phyloP scores from a whole-genome alignment of 1,140 invertebrate species.

The Neodiprion lecontei region DNA sequence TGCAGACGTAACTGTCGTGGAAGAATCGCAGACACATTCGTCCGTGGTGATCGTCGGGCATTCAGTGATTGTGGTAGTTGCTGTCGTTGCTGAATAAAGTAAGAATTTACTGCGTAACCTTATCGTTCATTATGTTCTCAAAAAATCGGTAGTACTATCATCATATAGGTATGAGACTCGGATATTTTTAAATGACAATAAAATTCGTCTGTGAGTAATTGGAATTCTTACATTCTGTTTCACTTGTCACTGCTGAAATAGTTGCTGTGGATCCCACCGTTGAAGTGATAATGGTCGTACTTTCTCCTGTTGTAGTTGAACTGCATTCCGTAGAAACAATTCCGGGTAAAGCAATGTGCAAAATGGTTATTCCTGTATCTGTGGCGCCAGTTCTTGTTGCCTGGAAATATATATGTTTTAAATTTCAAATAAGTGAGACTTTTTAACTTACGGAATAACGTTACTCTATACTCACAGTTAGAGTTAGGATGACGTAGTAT shows the following conservation, averaged over 20 bases:
- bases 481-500: constrained; percentile 17
- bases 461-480: constrained; percentile 19
- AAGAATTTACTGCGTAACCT: not conserved
- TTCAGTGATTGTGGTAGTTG: not conserved
- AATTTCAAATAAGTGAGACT: not conserved
- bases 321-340: not conserved
- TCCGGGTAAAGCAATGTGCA: constrained; percentile 21
- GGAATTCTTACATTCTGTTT: not conserved
- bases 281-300: not conserved
- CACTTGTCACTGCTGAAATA: not conserved
- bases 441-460: not conserved
- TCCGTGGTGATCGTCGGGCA: constrained; percentile 1
- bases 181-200: not conserved
- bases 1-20: not conserved
- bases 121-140: not conserved
- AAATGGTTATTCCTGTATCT: constrained; percentile 18
- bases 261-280: not conserved
- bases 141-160: not conserved
- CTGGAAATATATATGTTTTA: constrained; percentile 6
- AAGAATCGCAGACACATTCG: not conserved
- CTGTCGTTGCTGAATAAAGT: not conserved
- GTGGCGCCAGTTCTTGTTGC: constrained; percentile 15
- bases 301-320: not conserved
- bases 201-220: not conserved
- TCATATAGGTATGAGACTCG: not conserved